These are phyloP conservation scores for Cephus pygmeus DNA, from an alignment of 2,888 invertebrate species.

Conservation along the genomic window DNA sequence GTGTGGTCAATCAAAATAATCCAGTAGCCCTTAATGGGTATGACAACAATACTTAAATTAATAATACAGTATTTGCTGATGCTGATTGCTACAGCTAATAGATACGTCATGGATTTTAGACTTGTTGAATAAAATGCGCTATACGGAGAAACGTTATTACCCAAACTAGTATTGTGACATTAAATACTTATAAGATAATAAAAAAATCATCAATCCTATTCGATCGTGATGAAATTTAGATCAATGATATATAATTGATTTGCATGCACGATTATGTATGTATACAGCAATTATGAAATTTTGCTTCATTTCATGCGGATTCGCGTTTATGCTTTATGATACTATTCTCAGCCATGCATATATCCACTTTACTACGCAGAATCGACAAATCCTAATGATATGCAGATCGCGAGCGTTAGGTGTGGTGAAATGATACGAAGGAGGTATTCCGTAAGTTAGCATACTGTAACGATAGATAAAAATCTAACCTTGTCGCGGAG, in stretches of 20 bases:
- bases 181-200: background rate
- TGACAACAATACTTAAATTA: background rate
- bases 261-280: background rate
- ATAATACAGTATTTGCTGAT: background rate
- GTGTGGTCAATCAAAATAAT: background rate
- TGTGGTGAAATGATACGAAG: constrained; percentile 9
- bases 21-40: background rate
- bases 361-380: background rate
- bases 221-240: background rate
- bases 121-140: background rate
- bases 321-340: background rate
- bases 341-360: background rate
- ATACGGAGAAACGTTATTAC: background rate
- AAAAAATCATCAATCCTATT: background rate
- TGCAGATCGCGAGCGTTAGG: constrained; percentile 1
- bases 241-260: background rate
- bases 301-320: background rate
- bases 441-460: constrained; percentile 10
- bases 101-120: background rate
- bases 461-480: constrained; percentile 39
- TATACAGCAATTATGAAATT: background rate
- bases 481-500: constrained; percentile 54
- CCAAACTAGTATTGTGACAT: background rate
- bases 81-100: background rate
- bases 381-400: background rate